Evolutionary conservation across 1,140 invertebrate species (phyloP).

Genomic region (Hypothenemus hampei): DNA sequence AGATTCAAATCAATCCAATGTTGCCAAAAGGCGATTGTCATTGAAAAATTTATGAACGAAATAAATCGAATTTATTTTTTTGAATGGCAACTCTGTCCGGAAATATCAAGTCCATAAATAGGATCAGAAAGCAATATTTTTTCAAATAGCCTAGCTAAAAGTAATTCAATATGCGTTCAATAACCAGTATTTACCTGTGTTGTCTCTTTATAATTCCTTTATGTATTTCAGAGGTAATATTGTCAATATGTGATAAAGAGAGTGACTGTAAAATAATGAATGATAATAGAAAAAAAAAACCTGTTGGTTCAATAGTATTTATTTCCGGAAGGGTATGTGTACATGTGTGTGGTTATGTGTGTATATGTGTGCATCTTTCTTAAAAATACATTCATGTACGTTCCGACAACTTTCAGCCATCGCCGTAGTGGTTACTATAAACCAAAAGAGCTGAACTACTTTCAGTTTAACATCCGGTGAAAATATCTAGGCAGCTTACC

Average conservation of each 20-base stretch:
- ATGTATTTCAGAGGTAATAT: no score
- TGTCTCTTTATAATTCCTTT: no score
- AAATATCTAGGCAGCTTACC: constrained; percentile 9
- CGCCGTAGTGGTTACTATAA: constrained; percentile 6
- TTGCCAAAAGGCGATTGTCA: neutral
- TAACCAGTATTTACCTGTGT: no score
- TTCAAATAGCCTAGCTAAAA: no score
- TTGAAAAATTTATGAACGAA: neutral
- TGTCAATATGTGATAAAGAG: no score
- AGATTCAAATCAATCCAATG: neutral
- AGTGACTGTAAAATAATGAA: neutral
- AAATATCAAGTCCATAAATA: no score
- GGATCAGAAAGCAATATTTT: no score
- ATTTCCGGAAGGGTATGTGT: neutral
- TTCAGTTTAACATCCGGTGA: constrained; percentile 7
- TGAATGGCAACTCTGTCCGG: neutral
- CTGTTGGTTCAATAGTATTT: neutral
- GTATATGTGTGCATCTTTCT: neutral
- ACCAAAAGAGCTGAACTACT: constrained; percentile 9
- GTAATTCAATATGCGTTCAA: no score
- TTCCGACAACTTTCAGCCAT: neutral
- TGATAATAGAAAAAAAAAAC: neutral
- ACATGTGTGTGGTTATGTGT: neutral
- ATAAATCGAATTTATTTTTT: neutral
- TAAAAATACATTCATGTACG: no score